Percentiles rank a stretch among this genome's conserved stretches.
These are phyloP conservation scores for Sandelia bainsii DNA, from an alignment of 2,797 vertebrate species.

Conservation along the genomic window DNA sequence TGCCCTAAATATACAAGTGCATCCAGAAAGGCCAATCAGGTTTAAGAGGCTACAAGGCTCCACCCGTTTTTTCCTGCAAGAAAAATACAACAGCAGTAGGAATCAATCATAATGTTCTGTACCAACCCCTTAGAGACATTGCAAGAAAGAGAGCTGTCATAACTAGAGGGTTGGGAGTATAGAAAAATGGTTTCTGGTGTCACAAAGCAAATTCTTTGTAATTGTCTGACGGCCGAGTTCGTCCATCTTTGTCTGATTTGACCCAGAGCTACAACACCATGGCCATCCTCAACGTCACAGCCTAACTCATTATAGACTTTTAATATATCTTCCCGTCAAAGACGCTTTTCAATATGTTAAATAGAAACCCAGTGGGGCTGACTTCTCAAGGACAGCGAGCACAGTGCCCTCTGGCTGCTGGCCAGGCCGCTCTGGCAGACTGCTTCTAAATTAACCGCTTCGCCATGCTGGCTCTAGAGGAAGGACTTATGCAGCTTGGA, in stretches of 20 bases:
- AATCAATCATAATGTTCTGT: conserved; percentile 83
- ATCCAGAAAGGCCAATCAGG: conserved; percentile 52
- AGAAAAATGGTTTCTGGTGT: conserved; percentile 79
- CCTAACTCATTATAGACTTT: conserved; percentile 83
- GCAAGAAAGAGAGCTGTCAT: conserved; percentile 82
- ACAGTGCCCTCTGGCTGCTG: conserved; percentile 85
- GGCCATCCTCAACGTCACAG: conserved; percentile 73
- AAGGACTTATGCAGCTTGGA: conserved; percentile 79
- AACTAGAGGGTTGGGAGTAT: conserved; percentile 72
- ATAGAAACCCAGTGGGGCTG: conserved; percentile 82
- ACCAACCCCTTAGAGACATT: conserved; percentile 76
- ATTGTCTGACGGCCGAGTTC: conserved; percentile 77
- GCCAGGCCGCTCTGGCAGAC: conserved; percentile 86
- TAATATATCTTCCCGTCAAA: conserved; percentile 86
- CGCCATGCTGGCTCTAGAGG: conserved; percentile 77
- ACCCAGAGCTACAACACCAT: conserved; percentile 79
- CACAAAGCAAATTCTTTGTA: conserved; percentile 83
- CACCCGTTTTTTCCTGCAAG: conserved; percentile 58
- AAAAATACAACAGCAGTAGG: conserved; percentile 78
- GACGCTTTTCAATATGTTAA: conserved; percentile 86
- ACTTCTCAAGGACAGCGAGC: conserved; percentile 86
- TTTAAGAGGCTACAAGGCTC: conserved; percentile 60
- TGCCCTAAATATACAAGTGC: conserved; percentile 72
- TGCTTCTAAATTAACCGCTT: conserved; percentile 88
- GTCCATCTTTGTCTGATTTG: conserved; percentile 83